phyloP scores from a whole-genome alignment of 2,113 vertebrate genomes.

The Lagopus muta region DNA sequence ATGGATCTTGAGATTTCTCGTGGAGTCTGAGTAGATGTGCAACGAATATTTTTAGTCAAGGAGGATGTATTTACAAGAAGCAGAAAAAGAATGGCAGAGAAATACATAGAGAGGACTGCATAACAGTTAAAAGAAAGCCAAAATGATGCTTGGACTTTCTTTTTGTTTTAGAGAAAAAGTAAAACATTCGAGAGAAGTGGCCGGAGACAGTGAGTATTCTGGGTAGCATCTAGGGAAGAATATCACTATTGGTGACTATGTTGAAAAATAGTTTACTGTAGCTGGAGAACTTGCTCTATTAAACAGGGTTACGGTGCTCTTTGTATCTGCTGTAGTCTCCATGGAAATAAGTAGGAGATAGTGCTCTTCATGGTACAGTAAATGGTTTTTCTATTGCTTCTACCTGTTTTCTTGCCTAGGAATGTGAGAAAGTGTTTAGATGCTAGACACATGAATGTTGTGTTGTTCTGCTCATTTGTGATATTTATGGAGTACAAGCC shows the following conservation, averaged over 20 bases:
- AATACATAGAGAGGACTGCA: not conserved
- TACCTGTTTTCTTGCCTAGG: not conserved
- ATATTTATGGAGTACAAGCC: not conserved
- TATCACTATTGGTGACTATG: not conserved
- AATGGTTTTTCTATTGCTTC: not conserved
- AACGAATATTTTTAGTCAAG: not conserved
- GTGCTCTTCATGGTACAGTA: not conserved
- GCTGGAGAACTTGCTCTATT: no score
- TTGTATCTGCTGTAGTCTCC: no score
- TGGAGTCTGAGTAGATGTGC: not conserved
- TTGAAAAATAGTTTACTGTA: no score
- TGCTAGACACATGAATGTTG: not conserved
- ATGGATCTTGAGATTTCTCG: not conserved
- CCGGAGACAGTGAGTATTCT: not conserved
- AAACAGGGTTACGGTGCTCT: no score
- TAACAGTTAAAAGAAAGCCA: not conserved
- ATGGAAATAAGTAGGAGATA: not conserved
- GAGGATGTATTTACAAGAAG: not conserved
- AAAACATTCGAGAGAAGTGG: not conserved
- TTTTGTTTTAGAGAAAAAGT: not conserved
- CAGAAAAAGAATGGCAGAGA: not conserved
- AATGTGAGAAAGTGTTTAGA: not conserved
- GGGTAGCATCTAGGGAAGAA: accelerated
- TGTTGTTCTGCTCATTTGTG: not conserved
- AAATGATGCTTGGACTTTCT: not conserved